These are phyloP conservation scores for Pimephales promelas DNA, from an alignment of 2,113 vertebrate genomes.

Conservation along the genomic window DNA sequence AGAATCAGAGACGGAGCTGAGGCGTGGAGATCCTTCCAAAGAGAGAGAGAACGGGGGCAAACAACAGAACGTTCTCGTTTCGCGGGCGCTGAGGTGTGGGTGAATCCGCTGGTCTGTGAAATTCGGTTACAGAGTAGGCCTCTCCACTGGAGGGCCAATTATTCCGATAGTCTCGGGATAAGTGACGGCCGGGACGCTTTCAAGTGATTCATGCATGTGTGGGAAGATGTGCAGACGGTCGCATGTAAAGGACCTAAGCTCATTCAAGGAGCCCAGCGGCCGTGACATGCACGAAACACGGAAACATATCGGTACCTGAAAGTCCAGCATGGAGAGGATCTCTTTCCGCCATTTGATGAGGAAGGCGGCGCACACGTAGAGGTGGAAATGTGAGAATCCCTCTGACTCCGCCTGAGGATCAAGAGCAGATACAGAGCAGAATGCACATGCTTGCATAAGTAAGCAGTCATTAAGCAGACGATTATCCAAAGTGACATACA, in stretches of 20 bases:
- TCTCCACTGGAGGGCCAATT: conserved; percentile 68
- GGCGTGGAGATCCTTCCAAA: neutral
- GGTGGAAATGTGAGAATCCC: conserved; percentile 89
- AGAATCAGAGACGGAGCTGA: neutral
- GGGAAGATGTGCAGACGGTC: conserved; percentile 30
- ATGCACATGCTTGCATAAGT: conserved; percentile 3
- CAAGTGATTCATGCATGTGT: conserved; percentile 54
- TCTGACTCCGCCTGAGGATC: conserved; percentile 82
- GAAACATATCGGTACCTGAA: conserved; percentile 74
- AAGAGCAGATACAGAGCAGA: conserved; percentile 28
- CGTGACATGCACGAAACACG: neutral
- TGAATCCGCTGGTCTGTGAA: conserved; percentile 64
- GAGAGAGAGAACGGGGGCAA: neutral
- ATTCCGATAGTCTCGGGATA: conserved; percentile 63
- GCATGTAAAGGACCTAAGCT: neutral
- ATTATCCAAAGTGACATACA: conserved; percentile 28
- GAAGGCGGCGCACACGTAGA: conserved; percentile 89
- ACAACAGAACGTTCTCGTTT: conserved; percentile 61
- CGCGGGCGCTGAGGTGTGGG: conserved; percentile 61
- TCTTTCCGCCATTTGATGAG: conserved; percentile 90
- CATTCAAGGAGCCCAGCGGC: neutral
- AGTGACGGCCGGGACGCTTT: conserved; percentile 59
- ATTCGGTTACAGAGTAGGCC: conserved; percentile 58
- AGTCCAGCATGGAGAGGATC: conserved; percentile 87
- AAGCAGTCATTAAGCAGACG: conserved; percentile 20